Evolutionary conservation across 2,888 invertebrate genomes (phyloP).

Genomic region (Epinotia nisella): DNA sequence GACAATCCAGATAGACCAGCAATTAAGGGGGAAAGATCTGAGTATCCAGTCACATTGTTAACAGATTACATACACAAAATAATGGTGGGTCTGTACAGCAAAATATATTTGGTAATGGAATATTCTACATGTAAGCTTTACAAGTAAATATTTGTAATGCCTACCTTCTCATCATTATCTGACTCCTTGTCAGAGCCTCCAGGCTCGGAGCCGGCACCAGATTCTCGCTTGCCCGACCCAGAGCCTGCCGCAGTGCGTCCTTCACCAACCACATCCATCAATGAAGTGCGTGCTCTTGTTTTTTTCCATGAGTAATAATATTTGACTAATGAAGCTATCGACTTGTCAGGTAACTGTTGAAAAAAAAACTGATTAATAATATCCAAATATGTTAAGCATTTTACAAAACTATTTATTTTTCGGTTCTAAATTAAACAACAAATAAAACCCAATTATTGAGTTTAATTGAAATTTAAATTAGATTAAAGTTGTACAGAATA

Average conservation of each 20-base stretch:
- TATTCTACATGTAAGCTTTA: constrained; percentile 46
- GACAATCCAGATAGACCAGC: constrained; percentile 81
- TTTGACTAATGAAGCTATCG: constrained; percentile 97
- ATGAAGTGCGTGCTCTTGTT: constrained; percentile 94
- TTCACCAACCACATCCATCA: constrained; percentile 94
- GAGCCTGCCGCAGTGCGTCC: constrained; percentile 89
- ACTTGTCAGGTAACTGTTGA: constrained; percentile 96
- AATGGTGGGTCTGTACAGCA: constrained; percentile 46
- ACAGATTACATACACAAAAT: constrained; percentile 45
- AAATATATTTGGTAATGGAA: constrained; percentile 51
- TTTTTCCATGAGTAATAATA: constrained; percentile 99
- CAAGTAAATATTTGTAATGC: constrained; percentile 55
- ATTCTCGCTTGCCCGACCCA: constrained; percentile 87
- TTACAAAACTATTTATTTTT: background rate
- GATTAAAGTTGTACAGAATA: background rate
- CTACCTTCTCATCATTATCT: constrained; percentile 95
- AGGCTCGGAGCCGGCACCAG: constrained; percentile 91
- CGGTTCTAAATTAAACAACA: background rate
- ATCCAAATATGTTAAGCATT: background rate
- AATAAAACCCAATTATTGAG: background rate
- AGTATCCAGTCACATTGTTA: constrained; percentile 41
- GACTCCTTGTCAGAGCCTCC: constrained; percentile 94
- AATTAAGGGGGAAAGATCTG: constrained; percentile 42
- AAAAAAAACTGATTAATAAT: constrained; percentile 36
- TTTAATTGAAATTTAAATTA: background rate